These are phyloP conservation scores for Neopelma chrysocephalum DNA, from an alignment of 2,797 vertebrate genomes.

Conservation along the genomic window DNA sequence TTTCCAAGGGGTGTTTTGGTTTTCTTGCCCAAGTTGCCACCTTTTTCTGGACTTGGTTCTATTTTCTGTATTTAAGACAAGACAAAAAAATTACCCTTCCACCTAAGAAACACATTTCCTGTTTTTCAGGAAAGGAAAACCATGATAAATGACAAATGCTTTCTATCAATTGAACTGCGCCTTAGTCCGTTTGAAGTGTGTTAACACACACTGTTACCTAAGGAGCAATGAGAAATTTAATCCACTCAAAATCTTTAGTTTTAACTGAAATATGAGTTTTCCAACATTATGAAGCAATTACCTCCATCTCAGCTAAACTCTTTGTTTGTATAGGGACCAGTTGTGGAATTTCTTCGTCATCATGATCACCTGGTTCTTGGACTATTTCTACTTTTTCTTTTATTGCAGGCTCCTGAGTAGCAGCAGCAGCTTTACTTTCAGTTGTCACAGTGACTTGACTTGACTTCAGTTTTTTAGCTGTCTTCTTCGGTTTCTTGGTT, in stretches of 20 bases:
- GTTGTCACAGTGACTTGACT: background rate
- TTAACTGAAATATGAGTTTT: background rate
- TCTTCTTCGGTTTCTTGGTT: background rate
- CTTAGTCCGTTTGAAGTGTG: background rate
- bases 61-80: slow-evolving; percentile 52
- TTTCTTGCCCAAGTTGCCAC: background rate
- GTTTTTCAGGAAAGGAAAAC: background rate
- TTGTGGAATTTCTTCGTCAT: slow-evolving; percentile 73
- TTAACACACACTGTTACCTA: background rate
- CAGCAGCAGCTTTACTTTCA: background rate
- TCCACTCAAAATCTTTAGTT: background rate
- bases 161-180: accelerated
- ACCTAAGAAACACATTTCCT: background rate
- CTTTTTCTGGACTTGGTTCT: background rate
- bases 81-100: background rate
- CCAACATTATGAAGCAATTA: background rate
- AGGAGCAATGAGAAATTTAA: background rate
- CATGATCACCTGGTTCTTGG: background rate
- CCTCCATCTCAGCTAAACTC: background rate
- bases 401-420: background rate
- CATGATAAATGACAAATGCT: background rate
- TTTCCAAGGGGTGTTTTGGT: background rate
- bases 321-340: slow-evolving; percentile 67
- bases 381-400: background rate
- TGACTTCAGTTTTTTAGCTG: background rate